Base-by-base conservation (phyloP, 53 echinoderm and acorn worm species). In the Actinopyga echinites region DNA sequence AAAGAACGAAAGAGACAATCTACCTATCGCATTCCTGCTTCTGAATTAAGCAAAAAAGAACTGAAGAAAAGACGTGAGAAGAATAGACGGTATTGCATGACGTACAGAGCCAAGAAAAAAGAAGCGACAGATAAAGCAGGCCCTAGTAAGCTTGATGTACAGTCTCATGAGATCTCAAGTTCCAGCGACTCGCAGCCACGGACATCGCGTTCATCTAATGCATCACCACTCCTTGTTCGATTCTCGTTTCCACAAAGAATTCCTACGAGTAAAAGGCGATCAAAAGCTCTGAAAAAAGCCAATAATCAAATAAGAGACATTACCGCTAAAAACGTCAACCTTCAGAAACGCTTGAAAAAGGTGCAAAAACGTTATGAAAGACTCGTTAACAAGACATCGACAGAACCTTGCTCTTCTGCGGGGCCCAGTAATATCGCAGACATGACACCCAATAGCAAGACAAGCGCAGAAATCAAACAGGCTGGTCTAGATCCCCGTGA, bases 241-340 rank as follows among this genome's bases (percentile, higher is more conserved):
- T 69, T 69, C 38, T 36, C 69, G 37, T 69, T 36, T n/a, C 69
- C 35, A 32, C 4, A 68, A 68, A 28, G 69, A 69, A 30, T 35
- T 8, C 17, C 69, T 23, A 36, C 69, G 32, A 49, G 49, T 15
- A 37, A 19, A 69, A 69, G 32, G 69, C 33, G 30, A 38, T 69
- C 69, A 69, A 69, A 69, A 69, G 69, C 69, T 69, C 69, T 69
- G 69, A 69, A 22, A 67, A 69, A 38, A 34, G 69, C 69, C 69
- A 69, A 34, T 11, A 69, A 34, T 35, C 33, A 69, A 38, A 69
- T 36, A 19, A 69, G 38, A 69, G 69, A 32, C 33, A 29, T 34
- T 22, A 38, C 33, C 33, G 38, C 69, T 35, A 36, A 69, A 69
- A 69, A 69, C 30, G 38, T 35, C 33, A 69, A 69, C 34, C 69